phyloP scores from a whole-genome alignment of 2,797 vertebrate species.

The Corythornis leucogaster region DNA sequence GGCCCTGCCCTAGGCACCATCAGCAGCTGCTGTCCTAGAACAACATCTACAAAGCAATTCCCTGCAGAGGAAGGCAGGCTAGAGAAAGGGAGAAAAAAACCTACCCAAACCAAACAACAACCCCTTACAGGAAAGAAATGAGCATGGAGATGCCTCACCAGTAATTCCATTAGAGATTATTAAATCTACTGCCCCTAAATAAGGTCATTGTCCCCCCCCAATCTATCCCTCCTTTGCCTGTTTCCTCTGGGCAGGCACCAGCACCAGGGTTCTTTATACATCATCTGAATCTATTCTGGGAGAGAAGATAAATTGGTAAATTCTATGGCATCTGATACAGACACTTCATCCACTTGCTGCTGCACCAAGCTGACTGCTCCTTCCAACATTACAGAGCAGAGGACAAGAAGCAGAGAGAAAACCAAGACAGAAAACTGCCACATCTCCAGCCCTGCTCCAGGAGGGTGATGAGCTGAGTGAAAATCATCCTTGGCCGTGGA shows the following conservation, averaged over 20 bases:
- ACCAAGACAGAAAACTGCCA: background rate
- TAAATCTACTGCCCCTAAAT: background rate
- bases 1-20: background rate
- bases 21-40: background rate
- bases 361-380: background rate
- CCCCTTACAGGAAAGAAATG: background rate
- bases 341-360: background rate
- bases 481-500: background rate
- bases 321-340: background rate
- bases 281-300: background rate
- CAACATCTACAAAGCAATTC: background rate
- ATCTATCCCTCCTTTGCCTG: background rate
- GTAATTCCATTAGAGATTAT: conserved; percentile 19
- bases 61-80: background rate
- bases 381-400: background rate
- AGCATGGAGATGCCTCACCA: background rate
- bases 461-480: background rate
- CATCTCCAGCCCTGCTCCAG: background rate
- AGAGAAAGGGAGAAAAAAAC: background rate
- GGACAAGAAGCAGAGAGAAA: background rate
- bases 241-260: background rate
- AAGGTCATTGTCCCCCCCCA: background rate
- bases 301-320: background rate
- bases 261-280: background rate
- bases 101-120: background rate